phyloP scores from a whole-genome alignment of 2,113 vertebrate species.

The Pyxicephalus adspersus region DNA sequence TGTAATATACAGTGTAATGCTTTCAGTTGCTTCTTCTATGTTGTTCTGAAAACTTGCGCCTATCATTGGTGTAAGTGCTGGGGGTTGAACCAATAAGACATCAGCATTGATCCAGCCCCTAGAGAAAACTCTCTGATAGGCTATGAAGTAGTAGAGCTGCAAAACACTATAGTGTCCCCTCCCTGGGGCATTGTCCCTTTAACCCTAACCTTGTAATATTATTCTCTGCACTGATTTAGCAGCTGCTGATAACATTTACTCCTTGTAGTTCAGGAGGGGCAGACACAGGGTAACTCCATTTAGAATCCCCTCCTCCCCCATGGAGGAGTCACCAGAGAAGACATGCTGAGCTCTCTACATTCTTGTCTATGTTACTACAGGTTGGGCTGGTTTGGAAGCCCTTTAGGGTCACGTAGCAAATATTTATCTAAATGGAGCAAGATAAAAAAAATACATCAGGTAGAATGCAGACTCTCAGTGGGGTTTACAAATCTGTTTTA shows the following conservation, averaged over 20 bases:
- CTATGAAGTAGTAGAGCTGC: background rate
- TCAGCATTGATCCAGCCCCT: background rate
- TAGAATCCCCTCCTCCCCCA: no score
- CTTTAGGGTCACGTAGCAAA: no score
- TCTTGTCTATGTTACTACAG: background rate
- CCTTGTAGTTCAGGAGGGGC: no score
- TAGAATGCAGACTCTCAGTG: no score
- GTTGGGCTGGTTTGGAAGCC: background rate
- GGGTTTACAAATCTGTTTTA: no score
- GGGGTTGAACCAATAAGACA: conserved; percentile 9
- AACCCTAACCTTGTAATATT: background rate
- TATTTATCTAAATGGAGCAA: no score
- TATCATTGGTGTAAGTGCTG: background rate
- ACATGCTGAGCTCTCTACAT: background rate
- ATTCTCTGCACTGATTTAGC: no score
- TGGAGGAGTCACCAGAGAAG: background rate
- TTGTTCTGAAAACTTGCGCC: background rate
- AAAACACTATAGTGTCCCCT: background rate
- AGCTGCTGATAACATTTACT: no score
- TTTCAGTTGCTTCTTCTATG: background rate
- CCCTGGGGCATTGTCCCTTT: background rate
- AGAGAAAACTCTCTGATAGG: background rate
- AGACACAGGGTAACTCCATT: background rate
- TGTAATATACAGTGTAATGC: no score
- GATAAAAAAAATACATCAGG: no score